Base-by-base conservation (phyloP, 2,797 vertebrate species). In the Enteromius anoplus region DNA sequence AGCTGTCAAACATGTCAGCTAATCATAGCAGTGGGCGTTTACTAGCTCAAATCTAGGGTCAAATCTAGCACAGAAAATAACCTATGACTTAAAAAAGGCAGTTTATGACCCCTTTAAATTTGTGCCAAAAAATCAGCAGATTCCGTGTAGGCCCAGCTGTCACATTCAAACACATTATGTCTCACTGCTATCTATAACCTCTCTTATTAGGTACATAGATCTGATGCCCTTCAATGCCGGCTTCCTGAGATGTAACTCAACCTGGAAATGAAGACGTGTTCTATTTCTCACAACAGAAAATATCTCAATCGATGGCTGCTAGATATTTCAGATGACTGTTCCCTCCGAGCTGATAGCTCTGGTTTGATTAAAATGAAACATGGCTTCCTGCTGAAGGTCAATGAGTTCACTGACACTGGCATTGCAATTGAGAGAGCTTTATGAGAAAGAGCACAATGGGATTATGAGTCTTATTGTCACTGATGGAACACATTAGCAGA, bases 321-420 rank as follows among this genome's bases (percentile, higher is more conserved):
- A 90, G 89, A 90, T 90, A 93, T 93, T 93, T 93, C 88, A 89
- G 87, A 88, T 45, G 83, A 78, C 71, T 55, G 37, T 73, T 86
- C 82, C 81, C 80, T 78, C 26, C 68, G 83, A 86, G 91, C 89
- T 87, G 86, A 87, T 85, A 55, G 80, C 47, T 85, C 69, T 29
- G 15, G 84, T 89, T 90, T 87, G 89, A 93, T 92, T 90, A 87
- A 89, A 92, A 93, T 92, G 87, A 92, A 85, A 62, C 68, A 64
- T 32, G 84, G 84, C 87, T 90, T 92, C 85, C 91, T 87, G 89
- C 70, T 86, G 32, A 87, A 91, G 89, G 84, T 88, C 88, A 89
- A 76, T 81, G 81, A 89, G 81, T 86, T 15, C 77, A 85, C 76
- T 53, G 72, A 55, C 51, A 64, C 65, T 60, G 47, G 75, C 37